Evolutionary conservation across 1,140 invertebrate genomes (phyloP).

Genomic region (Penaeus japonicus): DNA sequence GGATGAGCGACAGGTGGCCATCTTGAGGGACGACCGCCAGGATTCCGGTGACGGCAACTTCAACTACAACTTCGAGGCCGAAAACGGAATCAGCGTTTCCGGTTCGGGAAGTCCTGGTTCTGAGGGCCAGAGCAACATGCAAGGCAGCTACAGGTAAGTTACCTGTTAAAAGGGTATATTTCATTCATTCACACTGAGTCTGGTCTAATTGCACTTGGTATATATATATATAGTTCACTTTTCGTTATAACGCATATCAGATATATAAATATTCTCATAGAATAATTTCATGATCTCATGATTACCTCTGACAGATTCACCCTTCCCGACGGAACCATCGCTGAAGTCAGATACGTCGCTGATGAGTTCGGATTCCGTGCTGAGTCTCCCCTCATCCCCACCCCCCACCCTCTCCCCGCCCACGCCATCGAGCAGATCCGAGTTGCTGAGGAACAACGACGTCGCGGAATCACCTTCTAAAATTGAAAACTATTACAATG

Average conservation of each 20-base stretch:
- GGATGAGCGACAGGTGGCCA: neutral
- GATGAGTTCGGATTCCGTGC: neutral
- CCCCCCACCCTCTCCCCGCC: neutral
- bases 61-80: neutral
- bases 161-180: no score
- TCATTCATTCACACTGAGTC: neutral
- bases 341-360: neutral
- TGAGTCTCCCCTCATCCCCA: neutral
- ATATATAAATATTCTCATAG: no score
- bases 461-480: neutral
- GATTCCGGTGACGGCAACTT: neutral
- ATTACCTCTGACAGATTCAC: neutral
- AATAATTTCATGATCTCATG: no score
- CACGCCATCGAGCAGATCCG: conserved; percentile 6
- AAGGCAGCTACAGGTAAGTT: neutral
- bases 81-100: neutral
- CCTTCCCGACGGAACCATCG: neutral
- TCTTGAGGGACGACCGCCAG: neutral
- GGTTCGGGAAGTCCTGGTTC: neutral
- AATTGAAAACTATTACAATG: no score
- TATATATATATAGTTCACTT: no score
- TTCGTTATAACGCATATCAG: no score
- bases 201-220: no score
- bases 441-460: conserved; percentile 7
- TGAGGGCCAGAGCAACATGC: neutral